Percentiles rank a stretch among this genome's conserved stretches.
These are phyloP conservation scores for Ceriagrion tenellum DNA, from an alignment of 2,888 invertebrate species.

Conservation along the genomic window DNA sequence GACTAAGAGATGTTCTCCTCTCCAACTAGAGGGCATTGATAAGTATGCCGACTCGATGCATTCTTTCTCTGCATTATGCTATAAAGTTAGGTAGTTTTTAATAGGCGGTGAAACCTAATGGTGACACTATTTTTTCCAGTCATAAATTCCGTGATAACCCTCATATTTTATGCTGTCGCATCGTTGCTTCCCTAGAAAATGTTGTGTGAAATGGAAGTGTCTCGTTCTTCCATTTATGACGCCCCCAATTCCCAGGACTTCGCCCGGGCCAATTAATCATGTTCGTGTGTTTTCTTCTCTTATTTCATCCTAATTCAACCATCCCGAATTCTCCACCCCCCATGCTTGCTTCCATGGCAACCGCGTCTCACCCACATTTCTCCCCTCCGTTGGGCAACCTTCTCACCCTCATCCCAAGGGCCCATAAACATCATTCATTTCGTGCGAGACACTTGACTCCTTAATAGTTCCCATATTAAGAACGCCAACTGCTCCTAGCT, in stretches of 20 bases:
- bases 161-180: not conserved
- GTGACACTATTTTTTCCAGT: not conserved
- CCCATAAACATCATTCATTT: conserved; percentile 6
- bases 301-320: conserved; percentile 16
- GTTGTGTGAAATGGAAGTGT: not conserved
- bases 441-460: not conserved
- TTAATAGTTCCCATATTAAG: conserved; percentile 37
- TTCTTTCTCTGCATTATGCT: no score
- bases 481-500: conserved; percentile 23
- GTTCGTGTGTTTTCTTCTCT: not conserved
- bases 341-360: not conserved
- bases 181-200: not conserved
- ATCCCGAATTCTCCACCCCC: not conserved
- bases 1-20: no score
- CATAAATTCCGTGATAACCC: not conserved
- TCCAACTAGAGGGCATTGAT: no score
- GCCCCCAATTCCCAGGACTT: conserved; percentile 2
- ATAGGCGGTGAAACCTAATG: no score
- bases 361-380: not conserved
- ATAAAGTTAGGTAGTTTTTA: no score
- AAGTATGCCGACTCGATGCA: no score
- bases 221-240: not conserved
- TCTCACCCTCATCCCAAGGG: not conserved
- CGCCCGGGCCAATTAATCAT: not conserved
- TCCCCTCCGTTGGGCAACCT: not conserved